A percentile compares a stretch with the other conserved stretches of the same genome.
Evolutionary conservation across 2,888 invertebrate species (phyloP).

Genomic region (Euclidia mi): DNA sequence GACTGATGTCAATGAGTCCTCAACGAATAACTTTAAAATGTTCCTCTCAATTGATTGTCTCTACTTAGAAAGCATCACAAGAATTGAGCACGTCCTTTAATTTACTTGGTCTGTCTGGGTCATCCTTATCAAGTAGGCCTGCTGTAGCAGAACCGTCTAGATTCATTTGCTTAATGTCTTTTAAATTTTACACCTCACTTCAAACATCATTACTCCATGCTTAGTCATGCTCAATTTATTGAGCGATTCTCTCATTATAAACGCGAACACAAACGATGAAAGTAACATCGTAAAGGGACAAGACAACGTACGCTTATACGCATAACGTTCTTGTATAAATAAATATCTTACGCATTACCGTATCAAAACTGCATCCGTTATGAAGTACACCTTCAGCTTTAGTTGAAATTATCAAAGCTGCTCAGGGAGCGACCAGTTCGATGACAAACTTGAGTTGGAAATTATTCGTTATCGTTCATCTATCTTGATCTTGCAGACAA

Average conservation of each 20-base stretch:
- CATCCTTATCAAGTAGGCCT: slow-evolving; percentile 24
- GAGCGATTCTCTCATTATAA: slow-evolving; percentile 18
- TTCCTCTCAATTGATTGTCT: slow-evolving; percentile 54
- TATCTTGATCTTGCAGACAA: slow-evolving; percentile 75
- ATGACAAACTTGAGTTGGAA: slow-evolving; percentile 65
- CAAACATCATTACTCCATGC: slow-evolving; percentile 1
- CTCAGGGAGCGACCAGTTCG: slow-evolving; percentile 57
- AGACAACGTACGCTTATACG: slow-evolving; percentile 6
- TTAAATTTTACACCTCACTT: slow-evolving; percentile 19
- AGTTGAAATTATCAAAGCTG: slow-evolving; percentile 50
- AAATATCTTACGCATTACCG: slow-evolving; percentile 32
- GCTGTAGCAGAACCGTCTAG: slow-evolving; percentile 9
- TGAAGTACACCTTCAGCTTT: slow-evolving; percentile 48
- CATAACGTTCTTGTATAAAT: slow-evolving; percentile 21
- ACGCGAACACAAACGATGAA: slow-evolving; percentile 18
- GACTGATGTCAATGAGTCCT: slow-evolving; percentile 61
- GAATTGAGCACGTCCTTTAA: slow-evolving; percentile 45
- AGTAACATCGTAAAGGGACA: slow-evolving; percentile 4
- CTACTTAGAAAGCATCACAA: slow-evolving; percentile 49
- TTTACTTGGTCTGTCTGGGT: slow-evolving; percentile 41
- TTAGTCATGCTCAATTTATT: slow-evolving; percentile 17
- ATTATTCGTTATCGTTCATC: slow-evolving; percentile 69
- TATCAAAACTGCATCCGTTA: slow-evolving; percentile 43
- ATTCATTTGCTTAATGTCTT: slow-evolving; percentile 20
- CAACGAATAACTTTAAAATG: slow-evolving; percentile 60